A percentile compares a stretch with the other conserved stretches of the same genome.
phyloP scores from a whole-genome alignment of 2,113 vertebrate genomes.

The Pachypanchax playfairii region DNA sequence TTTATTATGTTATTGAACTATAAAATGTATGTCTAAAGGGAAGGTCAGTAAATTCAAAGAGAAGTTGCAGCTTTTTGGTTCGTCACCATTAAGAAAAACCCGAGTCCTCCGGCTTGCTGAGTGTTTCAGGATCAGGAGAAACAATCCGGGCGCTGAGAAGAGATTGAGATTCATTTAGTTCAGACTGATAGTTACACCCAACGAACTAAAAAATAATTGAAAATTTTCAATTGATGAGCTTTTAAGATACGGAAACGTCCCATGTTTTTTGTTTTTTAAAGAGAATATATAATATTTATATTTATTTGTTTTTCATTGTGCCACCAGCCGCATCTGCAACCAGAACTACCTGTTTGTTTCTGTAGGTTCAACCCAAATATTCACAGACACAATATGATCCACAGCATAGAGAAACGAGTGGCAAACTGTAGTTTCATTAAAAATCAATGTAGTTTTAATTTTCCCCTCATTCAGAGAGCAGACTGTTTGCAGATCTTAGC shows the following conservation, averaged over 20 bases:
- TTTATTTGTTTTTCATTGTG: conserved; percentile 73
- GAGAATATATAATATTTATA: conserved; percentile 77
- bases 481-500: conserved; percentile 86
- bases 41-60: conserved; percentile 85
- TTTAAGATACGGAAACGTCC: conserved; percentile 45
- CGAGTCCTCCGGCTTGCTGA: conserved; percentile 46
- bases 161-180: conserved; percentile 67
- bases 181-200: conserved; percentile 55
- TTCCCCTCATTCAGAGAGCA: conserved; percentile 75
- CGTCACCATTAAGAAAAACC: conserved; percentile 50
- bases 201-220: conserved; percentile 33
- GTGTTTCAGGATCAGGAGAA: conserved; percentile 38
- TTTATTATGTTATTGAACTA: conserved; percentile 97
- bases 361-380: conserved; percentile 22
- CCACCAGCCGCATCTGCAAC: conserved; percentile 57
- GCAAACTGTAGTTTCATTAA: conserved; percentile 80
- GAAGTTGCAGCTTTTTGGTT: conserved; percentile 85
- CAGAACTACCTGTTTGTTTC: conserved; percentile 72
- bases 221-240: too few relatives aligned
- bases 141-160: conserved; percentile 47
- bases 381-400: conserved; percentile 8
- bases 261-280: conserved; percentile 13
- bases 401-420: conserved; percentile 36
- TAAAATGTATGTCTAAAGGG: conserved; percentile 94
- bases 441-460: conserved; percentile 60